Evolutionary conservation across 2,797 vertebrate genomes (phyloP), one percentile per base, ranked within the genome.

Genomic region (Florisuga fusca): DNA sequence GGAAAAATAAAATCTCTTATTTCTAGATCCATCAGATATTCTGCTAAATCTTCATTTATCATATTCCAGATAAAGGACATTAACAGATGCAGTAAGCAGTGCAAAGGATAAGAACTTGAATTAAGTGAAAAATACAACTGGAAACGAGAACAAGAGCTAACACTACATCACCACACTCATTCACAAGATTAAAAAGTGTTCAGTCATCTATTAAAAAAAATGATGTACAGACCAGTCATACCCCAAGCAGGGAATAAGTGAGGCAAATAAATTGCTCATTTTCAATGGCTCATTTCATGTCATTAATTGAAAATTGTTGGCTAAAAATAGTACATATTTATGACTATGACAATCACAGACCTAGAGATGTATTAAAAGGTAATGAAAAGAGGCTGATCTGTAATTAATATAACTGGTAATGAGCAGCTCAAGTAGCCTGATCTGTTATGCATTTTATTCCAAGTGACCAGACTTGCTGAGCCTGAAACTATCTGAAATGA

Each of bases 211-310:
- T 15, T 76, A 4, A 58, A 61, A 78, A 61, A 51, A 29, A 62
- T 45, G 10, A 50, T 18, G 17, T 45, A 62, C 18, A 87, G 63
- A 69, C 3, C 48, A 93, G 18, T 29, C 31, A 27, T 69, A 90
- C 15, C n/a, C 15, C 26, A 84, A 91, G 54, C 12, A 31, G 50
- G 2, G 1, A 82, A 63, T 9, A 92, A 84, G 41, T 58, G 59
- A 93, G 93, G 81, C 43, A 95, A 92, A 90, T 66, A 72, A 92
- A 89, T 34, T 73, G 20, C 22, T 92, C 61, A 79, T 79, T 89
- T 90, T 84, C 51, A 82, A 57, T 19, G 68, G 81, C 67, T 92
- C 84, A 90, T 94, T 95, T 95, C 15, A 58, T 29, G 29, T 12
- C 36, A 87, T 71, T 87, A 76, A 33, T 85, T 85, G 63, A 63